Base-by-base conservation (phyloP, 2,113 vertebrate genomes). In the Daphoenositta chrysoptera region DNA sequence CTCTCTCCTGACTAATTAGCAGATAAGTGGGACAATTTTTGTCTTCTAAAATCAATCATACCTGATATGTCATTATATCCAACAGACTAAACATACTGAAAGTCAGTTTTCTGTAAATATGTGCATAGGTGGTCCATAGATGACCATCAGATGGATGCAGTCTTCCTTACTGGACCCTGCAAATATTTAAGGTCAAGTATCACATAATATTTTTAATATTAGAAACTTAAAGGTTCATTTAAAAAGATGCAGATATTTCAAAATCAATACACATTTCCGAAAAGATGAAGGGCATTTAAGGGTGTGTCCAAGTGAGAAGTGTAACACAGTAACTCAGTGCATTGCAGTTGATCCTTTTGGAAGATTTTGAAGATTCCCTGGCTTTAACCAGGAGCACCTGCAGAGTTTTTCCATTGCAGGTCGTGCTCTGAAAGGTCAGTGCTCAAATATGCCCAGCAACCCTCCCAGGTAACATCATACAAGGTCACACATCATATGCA, bases 391-490 rank as follows among this genome's bases (percentile, higher is more conserved):
- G 39, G 27, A 92, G 24, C 30, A 87, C 24, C 30, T 82, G 56
- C 28, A 63, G 51, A 51, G 27, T 47, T 93, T 83, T 88, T 51
- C 45, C 19, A 37, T 21, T 65, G 53, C 0, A 0, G 39, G 30
- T 19, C 4, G 2, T n/a, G 15, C 4, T 81, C 18, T 30, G 28
- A 83, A 73, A 40, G 7, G 28, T 44, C 60, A 14, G 8, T 31
- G 39, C 31, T 87, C 44, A 54, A 56, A 47, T 0, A 0, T 12
- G 6, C 21, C 28, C 26, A 70, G 11, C 47, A 70, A 3, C 27
- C n/a, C 31, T 51, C 50, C 12, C 26, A 60, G 24, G 15, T 73
- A 69, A 56, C 53, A 54, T 26, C 1, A 0, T 26, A 28, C 13
- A 73, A 48, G 51, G 68, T 14, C 30, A 53, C 15, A 47, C 2